Base-by-base conservation (phyloP, 2,888 invertebrate genomes). In the Harmothoe impar region DNA sequence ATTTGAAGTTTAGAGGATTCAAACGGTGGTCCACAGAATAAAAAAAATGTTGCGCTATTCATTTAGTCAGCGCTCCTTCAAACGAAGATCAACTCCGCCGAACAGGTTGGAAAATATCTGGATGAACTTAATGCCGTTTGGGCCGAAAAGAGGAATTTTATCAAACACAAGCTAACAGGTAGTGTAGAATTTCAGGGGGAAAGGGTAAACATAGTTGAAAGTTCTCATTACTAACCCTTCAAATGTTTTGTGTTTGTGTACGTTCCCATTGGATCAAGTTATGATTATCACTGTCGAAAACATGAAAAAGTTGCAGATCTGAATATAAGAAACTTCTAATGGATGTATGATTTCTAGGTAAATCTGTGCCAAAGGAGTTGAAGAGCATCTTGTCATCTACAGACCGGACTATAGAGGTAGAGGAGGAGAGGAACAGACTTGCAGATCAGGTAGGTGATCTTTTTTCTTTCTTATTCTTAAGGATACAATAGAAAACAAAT, bases 31-130 rank as follows among this genome's bases (percentile, higher is more conserved):
- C n/a, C n/a, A n/a, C n/a, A n/a, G n/a, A n/a, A n/a, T n/a, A n/a
- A n/a, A n/a, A n/a, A n/a, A n/a, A n/a, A n/a, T n/a, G n/a, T 7
- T 43, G 43, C 10, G 43, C 43, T 43, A 43, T 43, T 10, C 10
- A 43, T 77, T 20, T 35, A 81, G 81, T 35, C 81, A 23, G 81
- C 81, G 0, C 81, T 86, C 10, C 52, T 86, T 25, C 86, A 86
- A 86, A 86, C 86, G 15, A 86, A 86, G 33, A 54, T 86, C 10
- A 56, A 29, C 31, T 86, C 86, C 0, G 86, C 86, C 1, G 86
- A 86, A 23, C 25, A 86, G 29, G 86, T 86, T 54, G 86, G 86
- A 20, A 86, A 56, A 56, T 86, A 86, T 29, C 29, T 86, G 56
- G 86, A 86, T 56, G 86, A 86, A 33, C 29, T 86, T 3, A 86